Evolutionary conservation across 2,888 invertebrate species (phyloP).

Genomic region (Muscina levida): DNA sequence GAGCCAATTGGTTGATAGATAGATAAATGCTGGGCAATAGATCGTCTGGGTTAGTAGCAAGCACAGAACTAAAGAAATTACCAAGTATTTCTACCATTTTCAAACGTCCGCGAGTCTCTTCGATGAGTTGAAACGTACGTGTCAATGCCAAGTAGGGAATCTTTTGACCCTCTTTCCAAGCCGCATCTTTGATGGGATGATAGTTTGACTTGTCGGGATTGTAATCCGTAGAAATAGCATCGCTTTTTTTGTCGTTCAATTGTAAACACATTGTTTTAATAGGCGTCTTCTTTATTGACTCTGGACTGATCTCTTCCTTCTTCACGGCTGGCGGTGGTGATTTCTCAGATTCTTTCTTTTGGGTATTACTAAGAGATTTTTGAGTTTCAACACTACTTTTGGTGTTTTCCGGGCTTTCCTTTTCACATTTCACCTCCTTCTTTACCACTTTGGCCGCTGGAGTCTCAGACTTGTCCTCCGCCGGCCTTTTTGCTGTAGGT

Average conservation of each 20-base stretch:
- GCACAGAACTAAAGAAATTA: conserved; percentile 95
- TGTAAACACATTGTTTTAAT: conserved; percentile 35
- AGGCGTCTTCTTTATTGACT: not conserved
- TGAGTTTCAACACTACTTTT: not conserved
- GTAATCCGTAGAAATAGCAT: conserved; percentile 80
- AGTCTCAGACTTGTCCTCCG: not conserved
- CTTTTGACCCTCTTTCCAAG: conserved; percentile 87
- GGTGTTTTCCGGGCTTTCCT: too few relatives aligned
- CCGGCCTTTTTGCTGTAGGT: not conserved
- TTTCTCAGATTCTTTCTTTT: not conserved
- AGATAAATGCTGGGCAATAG: conserved; percentile 94
- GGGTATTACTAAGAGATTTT: not conserved
- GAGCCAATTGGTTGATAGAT: conserved; percentile 97
- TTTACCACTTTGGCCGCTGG: not conserved
- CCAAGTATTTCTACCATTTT: conserved; percentile 95
- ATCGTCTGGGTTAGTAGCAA: conserved; percentile 93
- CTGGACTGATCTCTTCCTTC: not conserved
- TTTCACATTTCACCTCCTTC: not conserved
- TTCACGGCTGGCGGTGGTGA: not conserved
- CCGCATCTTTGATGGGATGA: conserved; percentile 91
- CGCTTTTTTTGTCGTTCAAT: conserved; percentile 27
- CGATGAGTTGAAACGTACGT: conserved; percentile 93
- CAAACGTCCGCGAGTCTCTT: conserved; percentile 90
- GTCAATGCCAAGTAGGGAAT: conserved; percentile 97
- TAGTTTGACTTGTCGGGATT: conserved; percentile 88